Conservation (phyloP, 2,113 vertebrate species). For the Pogonocichla stellata region DNA sequence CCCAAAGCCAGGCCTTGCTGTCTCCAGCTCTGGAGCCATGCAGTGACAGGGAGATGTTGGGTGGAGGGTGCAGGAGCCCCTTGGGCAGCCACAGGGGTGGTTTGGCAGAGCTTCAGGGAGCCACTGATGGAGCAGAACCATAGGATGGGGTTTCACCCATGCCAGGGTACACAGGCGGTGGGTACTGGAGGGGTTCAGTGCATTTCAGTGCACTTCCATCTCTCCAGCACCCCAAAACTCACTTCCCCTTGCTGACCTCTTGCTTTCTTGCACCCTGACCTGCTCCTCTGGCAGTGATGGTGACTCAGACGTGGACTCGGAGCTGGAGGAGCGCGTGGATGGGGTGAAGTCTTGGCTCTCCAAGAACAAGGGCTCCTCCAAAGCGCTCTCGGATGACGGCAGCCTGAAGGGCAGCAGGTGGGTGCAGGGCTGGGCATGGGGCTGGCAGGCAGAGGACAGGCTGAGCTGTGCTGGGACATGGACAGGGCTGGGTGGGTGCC, state of each 20-base stretch:
- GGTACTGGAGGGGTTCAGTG: background rate
- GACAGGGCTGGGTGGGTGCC: background rate
- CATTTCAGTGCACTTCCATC: background rate
- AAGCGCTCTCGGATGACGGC: slow-evolving; percentile 90
- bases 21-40: background rate
- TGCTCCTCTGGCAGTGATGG: slow-evolving; percentile 79
- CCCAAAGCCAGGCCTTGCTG: background rate
- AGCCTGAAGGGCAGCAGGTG: slow-evolving; percentile 95
- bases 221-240: background rate
- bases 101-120: background rate
- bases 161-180: background rate
- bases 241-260: background rate
- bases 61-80: background rate
- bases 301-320: slow-evolving; percentile 89
- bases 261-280: background rate
- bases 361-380: slow-evolving; percentile 83
- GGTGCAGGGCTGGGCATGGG: background rate
- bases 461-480: background rate
- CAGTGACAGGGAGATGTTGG: background rate
- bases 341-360: slow-evolving; percentile 97
- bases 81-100: background rate
- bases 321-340: slow-evolving; percentile 91
- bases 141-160: background rate
- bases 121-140: background rate
- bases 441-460: fast-evolving